Conservation (phyloP, 2,113 vertebrate species). For the human region DNA sequence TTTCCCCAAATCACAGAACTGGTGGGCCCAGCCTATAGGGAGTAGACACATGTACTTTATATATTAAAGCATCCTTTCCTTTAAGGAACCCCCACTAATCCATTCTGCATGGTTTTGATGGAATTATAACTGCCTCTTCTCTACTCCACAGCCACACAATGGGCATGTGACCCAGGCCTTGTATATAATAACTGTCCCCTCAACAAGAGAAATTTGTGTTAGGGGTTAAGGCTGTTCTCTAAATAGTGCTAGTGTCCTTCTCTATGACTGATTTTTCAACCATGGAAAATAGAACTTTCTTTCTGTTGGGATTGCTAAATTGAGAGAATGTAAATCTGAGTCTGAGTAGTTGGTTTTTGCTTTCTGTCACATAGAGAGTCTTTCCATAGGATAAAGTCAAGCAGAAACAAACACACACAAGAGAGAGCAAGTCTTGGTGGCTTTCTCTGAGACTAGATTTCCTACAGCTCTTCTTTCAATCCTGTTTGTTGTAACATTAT, state of each 20-base stretch:
- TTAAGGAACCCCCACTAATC: not conserved
- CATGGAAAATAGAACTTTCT: not conserved
- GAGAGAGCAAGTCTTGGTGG: not conserved
- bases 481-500: not conserved
- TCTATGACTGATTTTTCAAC: not conserved
- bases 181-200: not conserved
- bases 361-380: not conserved
- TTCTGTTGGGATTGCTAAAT: not conserved
- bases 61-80: not conserved
- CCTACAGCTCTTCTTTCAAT: not conserved
- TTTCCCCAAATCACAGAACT: not conserved
- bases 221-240: not conserved
- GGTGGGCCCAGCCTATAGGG: not conserved
- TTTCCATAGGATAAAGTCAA: not conserved
- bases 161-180: not conserved
- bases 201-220: not conserved
- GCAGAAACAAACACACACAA: not conserved
- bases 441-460: not conserved
- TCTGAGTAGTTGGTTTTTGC: not conserved
- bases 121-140: not conserved
- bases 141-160: not conserved
- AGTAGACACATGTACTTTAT: not conserved
- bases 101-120: not conserved
- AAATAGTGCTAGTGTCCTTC: not conserved
- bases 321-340: not conserved